Conservation (phyloP, 2,113 vertebrate species). For the Pachyramphus minor region DNA sequence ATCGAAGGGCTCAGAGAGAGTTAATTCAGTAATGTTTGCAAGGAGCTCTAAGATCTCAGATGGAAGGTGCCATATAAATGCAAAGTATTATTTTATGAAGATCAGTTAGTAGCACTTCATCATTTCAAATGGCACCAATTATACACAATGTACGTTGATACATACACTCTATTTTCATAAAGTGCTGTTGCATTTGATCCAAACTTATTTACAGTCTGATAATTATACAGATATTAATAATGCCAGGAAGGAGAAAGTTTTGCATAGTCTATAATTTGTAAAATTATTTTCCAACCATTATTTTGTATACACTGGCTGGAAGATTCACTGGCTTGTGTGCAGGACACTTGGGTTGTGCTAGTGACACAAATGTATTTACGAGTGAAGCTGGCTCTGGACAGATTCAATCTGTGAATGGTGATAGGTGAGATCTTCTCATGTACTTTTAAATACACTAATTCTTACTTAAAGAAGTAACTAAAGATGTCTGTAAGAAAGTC, state of each 20-base stretch:
- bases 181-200: constrained; percentile 27
- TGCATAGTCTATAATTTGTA: neutral
- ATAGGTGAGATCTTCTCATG: neutral
- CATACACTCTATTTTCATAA: constrained; percentile 39
- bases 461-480: neutral
- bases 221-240: constrained; percentile 34
- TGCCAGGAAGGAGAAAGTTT: neutral
- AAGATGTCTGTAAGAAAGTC: neutral
- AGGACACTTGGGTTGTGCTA: neutral
- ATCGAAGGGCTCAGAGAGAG: neutral
- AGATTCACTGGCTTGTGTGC: neutral
- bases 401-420: neutral
- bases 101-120: constrained; percentile 50
- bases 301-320: neutral
- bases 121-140: constrained; percentile 59
- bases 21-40: constrained; percentile 21
- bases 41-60: constrained; percentile 23
- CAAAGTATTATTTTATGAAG: constrained; percentile 63
- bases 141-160: constrained; percentile 43
- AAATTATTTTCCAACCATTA: neutral
- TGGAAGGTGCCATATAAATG: constrained; percentile 45
- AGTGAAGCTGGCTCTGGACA: neutral
- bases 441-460: neutral
- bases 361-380: neutral
- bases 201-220: constrained; percentile 32